phyloP scores from a whole-genome alignment of 2,113 vertebrate species.

The Coregonus clupeaformis region DNA sequence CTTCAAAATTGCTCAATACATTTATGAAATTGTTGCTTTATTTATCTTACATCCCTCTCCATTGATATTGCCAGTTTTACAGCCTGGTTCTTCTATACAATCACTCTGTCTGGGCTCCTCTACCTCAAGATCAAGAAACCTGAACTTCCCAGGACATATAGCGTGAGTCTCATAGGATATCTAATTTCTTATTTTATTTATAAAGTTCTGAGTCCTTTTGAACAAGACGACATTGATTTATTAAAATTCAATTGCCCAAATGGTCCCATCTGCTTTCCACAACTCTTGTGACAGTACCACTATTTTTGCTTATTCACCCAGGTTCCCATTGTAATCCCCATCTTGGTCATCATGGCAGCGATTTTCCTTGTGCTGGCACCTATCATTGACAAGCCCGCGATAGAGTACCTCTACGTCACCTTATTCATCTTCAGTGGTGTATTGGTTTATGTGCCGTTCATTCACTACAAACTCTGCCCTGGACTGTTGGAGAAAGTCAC shows the following conservation, averaged over 20 bases:
- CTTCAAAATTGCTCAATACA: too few species aligned
- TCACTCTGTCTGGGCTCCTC: slow-evolving; percentile 81
- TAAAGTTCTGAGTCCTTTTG: too few species aligned
- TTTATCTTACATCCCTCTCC: slow-evolving; percentile 11
- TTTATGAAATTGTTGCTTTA: not conserved
- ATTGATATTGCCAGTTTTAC: slow-evolving; percentile 75
- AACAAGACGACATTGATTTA: too few species aligned
- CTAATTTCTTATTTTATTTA: not conserved
- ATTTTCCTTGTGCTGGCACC: slow-evolving; percentile 84
- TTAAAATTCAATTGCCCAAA: too few species aligned
- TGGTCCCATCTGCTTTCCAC: too few species aligned
- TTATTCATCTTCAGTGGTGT: slow-evolving; percentile 81
- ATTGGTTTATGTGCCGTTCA: slow-evolving; percentile 81
- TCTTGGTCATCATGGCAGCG: slow-evolving; percentile 77
- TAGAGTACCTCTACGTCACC: slow-evolving; percentile 81
- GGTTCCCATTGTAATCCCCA: slow-evolving; percentile 83
- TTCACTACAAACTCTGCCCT: slow-evolving; percentile 78
- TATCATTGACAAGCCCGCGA: slow-evolving; percentile 78
- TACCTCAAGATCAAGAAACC: slow-evolving; percentile 86
- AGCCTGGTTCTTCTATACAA: slow-evolving; percentile 84
- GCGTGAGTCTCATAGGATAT: slow-evolving; percentile 61
- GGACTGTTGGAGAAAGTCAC: slow-evolving; percentile 72
- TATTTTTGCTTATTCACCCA: slow-evolving; percentile 42
- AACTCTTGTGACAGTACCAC: not conserved
- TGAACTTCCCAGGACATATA: slow-evolving; percentile 79